phyloP scores from a whole-genome alignment of 2,888 invertebrate genomes.

The Drosophila barbarae region DNA sequence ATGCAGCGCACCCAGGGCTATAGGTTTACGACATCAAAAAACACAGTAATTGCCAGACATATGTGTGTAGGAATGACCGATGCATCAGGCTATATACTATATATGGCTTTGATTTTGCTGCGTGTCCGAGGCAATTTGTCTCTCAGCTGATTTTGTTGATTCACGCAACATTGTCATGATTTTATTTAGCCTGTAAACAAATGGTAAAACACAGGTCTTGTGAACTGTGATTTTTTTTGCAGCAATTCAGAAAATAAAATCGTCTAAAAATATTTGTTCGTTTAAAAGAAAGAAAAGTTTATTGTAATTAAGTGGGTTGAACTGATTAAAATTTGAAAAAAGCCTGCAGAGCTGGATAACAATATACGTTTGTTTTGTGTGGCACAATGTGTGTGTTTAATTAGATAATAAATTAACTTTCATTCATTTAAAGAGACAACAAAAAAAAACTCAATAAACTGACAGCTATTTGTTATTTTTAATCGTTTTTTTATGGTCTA shows the following conservation, averaged over 20 bases:
- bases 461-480: slow-evolving; percentile 5
- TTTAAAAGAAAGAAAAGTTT: slow-evolving; percentile 9
- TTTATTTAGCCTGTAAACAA: slow-evolving; percentile 62
- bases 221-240: slow-evolving; percentile 54
- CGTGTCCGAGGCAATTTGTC: slow-evolving; percentile 55
- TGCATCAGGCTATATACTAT: not conserved
- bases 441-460: slow-evolving; percentile 8
- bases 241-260: slow-evolving; percentile 25
- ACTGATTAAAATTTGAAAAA: slow-evolving; percentile 38
- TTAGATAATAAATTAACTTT: slow-evolving; percentile 39
- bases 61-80: slow-evolving; percentile 19
- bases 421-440: not conserved
- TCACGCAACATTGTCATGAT: slow-evolving; percentile 55
- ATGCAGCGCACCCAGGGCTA: slow-evolving; percentile 14
- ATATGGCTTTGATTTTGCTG: slow-evolving; percentile 16
- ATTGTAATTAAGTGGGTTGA: slow-evolving; percentile 58
- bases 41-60: slow-evolving; percentile 66
- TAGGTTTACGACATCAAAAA: slow-evolving; percentile 50
- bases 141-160: slow-evolving; percentile 51
- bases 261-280: slow-evolving; percentile 45
- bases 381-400: slow-evolving; percentile 13
- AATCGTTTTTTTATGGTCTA: slow-evolving; percentile 1
- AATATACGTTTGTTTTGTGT: not conserved
- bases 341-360: not conserved
- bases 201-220: slow-evolving; percentile 33